Base-by-base conservation (phyloP, 2,888 invertebrate species). In the Deilephila porcellus region DNA sequence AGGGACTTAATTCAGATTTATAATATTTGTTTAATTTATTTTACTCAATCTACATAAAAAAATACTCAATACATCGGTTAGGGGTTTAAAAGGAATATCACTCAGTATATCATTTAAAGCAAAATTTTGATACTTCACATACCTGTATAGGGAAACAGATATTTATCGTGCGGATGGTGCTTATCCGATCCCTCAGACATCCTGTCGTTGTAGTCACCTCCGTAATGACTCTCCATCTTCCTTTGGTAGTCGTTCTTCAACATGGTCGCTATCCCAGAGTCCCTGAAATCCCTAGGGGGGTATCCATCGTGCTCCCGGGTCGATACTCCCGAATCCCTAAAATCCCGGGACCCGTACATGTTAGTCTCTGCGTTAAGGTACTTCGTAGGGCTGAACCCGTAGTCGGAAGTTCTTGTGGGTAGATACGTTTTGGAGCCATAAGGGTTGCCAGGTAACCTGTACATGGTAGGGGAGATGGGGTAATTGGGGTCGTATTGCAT, bases 81-180 rank as follows among this genome's bases (percentile, higher is more conserved):
- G 67, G 52, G 67, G 74, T 75, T 73, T 75, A 76, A 76, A 2
- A 20, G 59, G 37, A n/a, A 52, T 11, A 62, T 52, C 64, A 64
- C 64, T 67, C 14, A 72, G 20, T 37, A 20, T 19, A 56, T 29
- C 11, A 25, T 4, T 34, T 25, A 20, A 64, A 20, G 5, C n/a
- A 14, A 29, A n/a, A 70, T 1, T 0, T 7, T 45, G 20, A 56
- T 32, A 71, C 19, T 63, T 64, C 29, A 34, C 89, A 91, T 88
- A 95, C 97, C 97, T 80, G 97, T 98, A 85, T 98, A 98, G 0
- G 98, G 98, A 83, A 98, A 98, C 76, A 97, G 94, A 90, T 98
- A 98, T 95, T 97, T 97, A 82, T 98, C 98, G 74, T 96, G 96
- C 17, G 96, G 87, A 79, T 96, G 96, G 83, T 97, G 97, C 81